These are phyloP conservation scores for Oeneis ivallda DNA, from an alignment of 2,888 invertebrate genomes.

Conservation along the genomic window DNA sequence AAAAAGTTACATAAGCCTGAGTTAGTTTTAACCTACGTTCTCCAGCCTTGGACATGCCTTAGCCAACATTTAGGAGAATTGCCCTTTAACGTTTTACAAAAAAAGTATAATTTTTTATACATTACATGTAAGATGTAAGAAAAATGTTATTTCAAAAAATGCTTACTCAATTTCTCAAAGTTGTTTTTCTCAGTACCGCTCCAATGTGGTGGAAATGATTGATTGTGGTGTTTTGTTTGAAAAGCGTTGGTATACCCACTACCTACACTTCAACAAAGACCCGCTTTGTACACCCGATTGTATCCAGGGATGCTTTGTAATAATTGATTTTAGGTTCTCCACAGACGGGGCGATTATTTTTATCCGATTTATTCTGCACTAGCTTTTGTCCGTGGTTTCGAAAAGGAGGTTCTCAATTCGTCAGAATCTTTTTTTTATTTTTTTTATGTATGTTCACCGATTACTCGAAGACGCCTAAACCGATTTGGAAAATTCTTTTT, in stretches of 20 bases:
- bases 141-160: not conserved
- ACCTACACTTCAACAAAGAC: constrained; percentile 25
- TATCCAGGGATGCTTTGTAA: constrained; percentile 4
- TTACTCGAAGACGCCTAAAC: too few species aligned
- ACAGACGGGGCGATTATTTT: not conserved
- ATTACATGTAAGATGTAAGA: not conserved
- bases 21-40: too few species aligned
- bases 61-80: too few species aligned
- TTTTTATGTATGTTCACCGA: too few species aligned
- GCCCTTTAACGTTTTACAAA: not conserved
- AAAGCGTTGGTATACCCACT: not conserved
- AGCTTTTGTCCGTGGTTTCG: too few species aligned
- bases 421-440: too few species aligned
- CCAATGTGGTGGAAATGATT: constrained; percentile 27
- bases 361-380: too few species aligned
- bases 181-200: constrained; percentile 16
- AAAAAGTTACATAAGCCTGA: too few species aligned
- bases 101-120: not conserved
- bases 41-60: too few species aligned
- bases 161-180: constrained; percentile 16
- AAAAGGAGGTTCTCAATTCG: too few species aligned
- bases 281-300: constrained; percentile 15
- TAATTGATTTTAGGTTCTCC: constrained; percentile 13
- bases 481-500: too few species aligned
- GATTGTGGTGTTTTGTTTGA: constrained; percentile 27